phyloP scores from a whole-genome alignment of 2,797 vertebrate genomes.

The Moxostoma hubbsi region DNA sequence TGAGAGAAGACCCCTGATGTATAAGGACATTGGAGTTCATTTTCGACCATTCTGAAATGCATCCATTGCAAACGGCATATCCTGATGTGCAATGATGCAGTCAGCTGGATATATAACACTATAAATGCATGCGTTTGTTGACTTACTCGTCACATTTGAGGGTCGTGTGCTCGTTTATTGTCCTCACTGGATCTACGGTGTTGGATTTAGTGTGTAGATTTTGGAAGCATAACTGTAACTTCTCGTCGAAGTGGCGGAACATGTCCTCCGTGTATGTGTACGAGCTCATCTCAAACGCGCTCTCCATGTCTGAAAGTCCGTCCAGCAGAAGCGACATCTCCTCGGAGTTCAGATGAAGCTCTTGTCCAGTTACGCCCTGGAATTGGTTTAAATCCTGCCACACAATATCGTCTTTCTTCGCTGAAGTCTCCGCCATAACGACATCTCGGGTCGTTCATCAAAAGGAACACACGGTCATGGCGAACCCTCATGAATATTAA shows the following conservation, averaged over 20 bases:
- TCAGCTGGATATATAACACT: neutral
- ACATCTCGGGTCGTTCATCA: constrained; percentile 45
- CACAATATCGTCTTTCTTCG: constrained; percentile 77
- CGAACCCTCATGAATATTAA: constrained; percentile 43
- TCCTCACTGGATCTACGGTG: constrained; percentile 72
- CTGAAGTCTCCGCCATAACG: constrained; percentile 74
- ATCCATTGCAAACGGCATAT: too few species aligned
- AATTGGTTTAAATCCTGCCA: constrained; percentile 82
- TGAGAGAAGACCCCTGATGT: too few species aligned
- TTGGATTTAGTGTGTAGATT: constrained; percentile 69
- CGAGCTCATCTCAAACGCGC: constrained; percentile 51
- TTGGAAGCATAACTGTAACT: constrained; percentile 83
- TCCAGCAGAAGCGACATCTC: constrained; percentile 65
- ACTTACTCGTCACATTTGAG: constrained; percentile 90
- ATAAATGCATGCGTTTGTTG: neutral
- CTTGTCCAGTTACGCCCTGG: constrained; percentile 61
- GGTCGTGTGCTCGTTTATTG: constrained; percentile 83
- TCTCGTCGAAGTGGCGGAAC: constrained; percentile 78
- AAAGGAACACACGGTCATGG: neutral
- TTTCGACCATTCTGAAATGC: too few species aligned
- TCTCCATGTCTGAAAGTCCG: constrained; percentile 52
- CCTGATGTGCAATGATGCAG: neutral
- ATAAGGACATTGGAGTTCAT: too few species aligned
- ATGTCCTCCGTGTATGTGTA: constrained; percentile 70
- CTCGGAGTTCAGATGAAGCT: constrained; percentile 58